A percentile compares a stretch with the other conserved stretches of the same genome.
Conservation (phyloP, 2,113 vertebrate genomes). For the Microcebus murinus region DNA sequence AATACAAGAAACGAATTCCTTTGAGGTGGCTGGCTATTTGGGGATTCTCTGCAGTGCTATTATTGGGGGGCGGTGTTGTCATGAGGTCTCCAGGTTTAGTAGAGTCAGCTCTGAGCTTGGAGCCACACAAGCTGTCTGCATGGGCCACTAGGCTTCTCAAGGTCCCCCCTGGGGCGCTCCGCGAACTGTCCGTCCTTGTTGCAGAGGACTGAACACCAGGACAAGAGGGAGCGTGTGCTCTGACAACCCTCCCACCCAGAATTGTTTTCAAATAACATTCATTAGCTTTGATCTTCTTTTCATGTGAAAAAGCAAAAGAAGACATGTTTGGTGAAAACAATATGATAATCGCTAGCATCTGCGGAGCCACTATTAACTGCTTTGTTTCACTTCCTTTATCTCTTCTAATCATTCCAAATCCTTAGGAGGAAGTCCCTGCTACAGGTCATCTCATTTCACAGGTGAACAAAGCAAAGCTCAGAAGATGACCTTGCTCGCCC, state of each 20-base stretch:
- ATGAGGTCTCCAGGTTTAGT: rapidly evolving
- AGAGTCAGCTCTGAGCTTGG: background rate
- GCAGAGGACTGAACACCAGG: rapidly evolving
- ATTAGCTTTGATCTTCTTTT: background rate
- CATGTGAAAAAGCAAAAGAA: background rate
- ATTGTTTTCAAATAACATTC: background rate
- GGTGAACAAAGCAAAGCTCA: background rate
- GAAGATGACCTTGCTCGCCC: background rate
- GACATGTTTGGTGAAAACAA: background rate
- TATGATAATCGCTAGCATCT: background rate
- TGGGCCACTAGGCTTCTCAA: background rate
- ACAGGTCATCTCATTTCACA: background rate
- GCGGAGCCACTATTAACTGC: background rate
- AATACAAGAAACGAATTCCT: no score
- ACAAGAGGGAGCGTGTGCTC: background rate
- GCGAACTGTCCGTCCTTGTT: background rate
- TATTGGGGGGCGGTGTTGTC: rapidly evolving
- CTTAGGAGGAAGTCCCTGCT: background rate
- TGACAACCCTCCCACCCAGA: background rate
- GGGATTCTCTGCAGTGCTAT: rapidly evolving
- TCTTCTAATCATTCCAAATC: background rate
- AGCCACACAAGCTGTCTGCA: rapidly evolving
- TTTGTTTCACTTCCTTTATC: background rate
- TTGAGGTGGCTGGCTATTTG: no score
- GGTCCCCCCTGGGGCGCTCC: rapidly evolving